Evolutionary conservation across 2,888 invertebrate genomes (phyloP).

Genomic region (Brachypalpus laphriformis): DNA sequence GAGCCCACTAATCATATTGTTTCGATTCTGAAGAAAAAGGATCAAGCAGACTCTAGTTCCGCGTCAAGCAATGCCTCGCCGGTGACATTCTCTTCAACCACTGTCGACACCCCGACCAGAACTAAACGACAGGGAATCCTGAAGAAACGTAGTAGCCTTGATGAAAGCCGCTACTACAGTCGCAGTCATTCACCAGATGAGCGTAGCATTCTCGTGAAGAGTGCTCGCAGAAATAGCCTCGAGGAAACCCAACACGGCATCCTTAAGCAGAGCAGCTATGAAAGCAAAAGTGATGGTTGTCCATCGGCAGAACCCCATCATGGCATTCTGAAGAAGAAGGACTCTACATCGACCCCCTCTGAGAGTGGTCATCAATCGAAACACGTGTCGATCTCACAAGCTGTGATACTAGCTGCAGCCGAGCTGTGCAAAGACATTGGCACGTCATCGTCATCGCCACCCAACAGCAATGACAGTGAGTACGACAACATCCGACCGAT

Average conservation of each 20-base stretch:
- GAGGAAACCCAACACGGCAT: slow-evolving; percentile 87
- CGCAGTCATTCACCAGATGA: slow-evolving; percentile 83
- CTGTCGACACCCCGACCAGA: slow-evolving; percentile 86
- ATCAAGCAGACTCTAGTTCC: slow-evolving; percentile 82
- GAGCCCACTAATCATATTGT: slow-evolving; percentile 83
- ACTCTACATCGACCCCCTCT: slow-evolving; percentile 82
- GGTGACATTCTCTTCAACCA: slow-evolving; percentile 91
- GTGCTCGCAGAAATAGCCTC: slow-evolving; percentile 81
- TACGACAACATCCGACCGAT: slow-evolving; percentile 90
- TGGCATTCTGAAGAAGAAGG: slow-evolving; percentile 88
- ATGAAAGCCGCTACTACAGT: slow-evolving; percentile 85
- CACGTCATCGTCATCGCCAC: slow-evolving; percentile 77
- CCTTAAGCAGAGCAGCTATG: slow-evolving; percentile 90
- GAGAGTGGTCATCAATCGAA: slow-evolving; percentile 80
- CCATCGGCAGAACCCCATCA: slow-evolving; percentile 86
- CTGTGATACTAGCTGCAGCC: slow-evolving; percentile 82
- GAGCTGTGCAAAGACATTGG: slow-evolving; percentile 84
- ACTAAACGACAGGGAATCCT: slow-evolving; percentile 89
- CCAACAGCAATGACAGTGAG: slow-evolving; percentile 77
- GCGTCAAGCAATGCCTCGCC: slow-evolving; percentile 86
- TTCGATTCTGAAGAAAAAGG: slow-evolving; percentile 89
- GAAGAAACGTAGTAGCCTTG: slow-evolving; percentile 92
- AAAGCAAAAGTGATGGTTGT: slow-evolving; percentile 86
- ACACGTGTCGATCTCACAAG: slow-evolving; percentile 83
- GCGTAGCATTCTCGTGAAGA: slow-evolving; percentile 81